Evolutionary conservation across 1,140 invertebrate species (phyloP).

Genomic region (Cyclina sinensis): DNA sequence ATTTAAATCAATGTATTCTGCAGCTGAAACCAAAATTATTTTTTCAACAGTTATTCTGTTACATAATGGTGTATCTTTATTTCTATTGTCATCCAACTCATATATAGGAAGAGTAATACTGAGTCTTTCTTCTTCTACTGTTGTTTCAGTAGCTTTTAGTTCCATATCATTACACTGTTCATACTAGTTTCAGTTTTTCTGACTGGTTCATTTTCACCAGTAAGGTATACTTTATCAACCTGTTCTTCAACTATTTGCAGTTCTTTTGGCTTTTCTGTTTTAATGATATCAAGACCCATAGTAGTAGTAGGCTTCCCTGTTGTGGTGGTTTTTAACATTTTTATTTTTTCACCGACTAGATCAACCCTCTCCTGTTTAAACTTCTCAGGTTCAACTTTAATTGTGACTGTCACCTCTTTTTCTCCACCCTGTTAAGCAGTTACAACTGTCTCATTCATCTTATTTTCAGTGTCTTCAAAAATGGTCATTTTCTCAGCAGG

Average conservation of each 20-base stretch:
- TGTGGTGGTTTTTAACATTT: background rate
- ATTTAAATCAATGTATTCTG: background rate
- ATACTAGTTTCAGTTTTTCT: background rate
- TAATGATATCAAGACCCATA: background rate
- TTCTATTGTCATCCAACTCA: background rate
- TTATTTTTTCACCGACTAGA: background rate
- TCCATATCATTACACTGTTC: background rate
- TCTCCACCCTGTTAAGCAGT: background rate
- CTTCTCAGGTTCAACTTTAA: background rate
- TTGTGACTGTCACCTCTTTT: background rate
- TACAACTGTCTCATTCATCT: background rate
- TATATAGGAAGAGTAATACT: background rate
- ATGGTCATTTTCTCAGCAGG: background rate
- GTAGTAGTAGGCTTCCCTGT: background rate
- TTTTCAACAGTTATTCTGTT: background rate
- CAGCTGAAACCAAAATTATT: background rate
- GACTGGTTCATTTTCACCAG: background rate
- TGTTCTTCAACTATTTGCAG: background rate
- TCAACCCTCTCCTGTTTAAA: background rate
- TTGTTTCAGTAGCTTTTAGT: background rate
- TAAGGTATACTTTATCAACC: background rate
- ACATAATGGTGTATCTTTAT: background rate
- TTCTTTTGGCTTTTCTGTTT: background rate
- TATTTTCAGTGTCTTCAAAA: too few relatives aligned
- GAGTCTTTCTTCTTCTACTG: background rate